A percentile compares a stretch with the other conserved stretches of the same genome.
phyloP scores from a whole-genome alignment of 2,888 invertebrate species.

The Coelopa pilipes region DNA sequence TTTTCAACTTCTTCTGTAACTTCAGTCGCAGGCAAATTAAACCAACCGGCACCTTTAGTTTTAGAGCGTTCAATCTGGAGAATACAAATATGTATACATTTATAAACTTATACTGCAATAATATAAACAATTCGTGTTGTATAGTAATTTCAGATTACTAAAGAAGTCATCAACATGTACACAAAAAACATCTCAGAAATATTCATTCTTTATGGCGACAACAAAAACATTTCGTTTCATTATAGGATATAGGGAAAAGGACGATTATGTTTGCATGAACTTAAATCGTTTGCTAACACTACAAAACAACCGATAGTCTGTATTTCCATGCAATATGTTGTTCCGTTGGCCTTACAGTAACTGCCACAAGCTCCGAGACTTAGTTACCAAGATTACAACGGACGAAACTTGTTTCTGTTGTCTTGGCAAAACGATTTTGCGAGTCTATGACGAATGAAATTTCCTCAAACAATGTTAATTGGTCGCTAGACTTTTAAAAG shows the following conservation, averaged over 20 bases:
- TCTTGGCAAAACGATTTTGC: constrained; percentile 40
- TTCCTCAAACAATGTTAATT: constrained; percentile 51
- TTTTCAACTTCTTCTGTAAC: constrained; percentile 87
- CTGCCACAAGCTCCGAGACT: constrained; percentile 50
- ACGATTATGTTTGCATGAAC: constrained; percentile 45
- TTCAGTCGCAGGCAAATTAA: constrained; percentile 87
- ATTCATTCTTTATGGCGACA: constrained; percentile 40
- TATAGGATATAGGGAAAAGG: constrained; percentile 29
- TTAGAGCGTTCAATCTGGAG: constrained; percentile 77
- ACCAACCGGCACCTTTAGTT: constrained; percentile 91
- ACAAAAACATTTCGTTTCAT: constrained; percentile 48
- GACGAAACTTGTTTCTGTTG: constrained; percentile 53
- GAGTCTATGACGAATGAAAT: constrained; percentile 54
- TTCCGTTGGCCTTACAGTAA: constrained; percentile 67
- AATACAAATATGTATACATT: constrained; percentile 28
- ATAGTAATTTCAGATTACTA: constrained; percentile 65
- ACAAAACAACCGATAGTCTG: constrained; percentile 55
- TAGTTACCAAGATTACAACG: constrained; percentile 67
- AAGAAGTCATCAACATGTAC: constrained; percentile 65
- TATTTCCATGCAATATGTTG: constrained; percentile 47
- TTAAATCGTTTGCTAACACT: constrained; percentile 54
- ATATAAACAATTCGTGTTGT: not conserved
- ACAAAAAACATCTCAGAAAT: constrained; percentile 49
- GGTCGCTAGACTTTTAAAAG: constrained; percentile 49
- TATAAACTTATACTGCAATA: not conserved